Conservation (phyloP, 2,888 invertebrate species). For the Heliconius aoede region DNA sequence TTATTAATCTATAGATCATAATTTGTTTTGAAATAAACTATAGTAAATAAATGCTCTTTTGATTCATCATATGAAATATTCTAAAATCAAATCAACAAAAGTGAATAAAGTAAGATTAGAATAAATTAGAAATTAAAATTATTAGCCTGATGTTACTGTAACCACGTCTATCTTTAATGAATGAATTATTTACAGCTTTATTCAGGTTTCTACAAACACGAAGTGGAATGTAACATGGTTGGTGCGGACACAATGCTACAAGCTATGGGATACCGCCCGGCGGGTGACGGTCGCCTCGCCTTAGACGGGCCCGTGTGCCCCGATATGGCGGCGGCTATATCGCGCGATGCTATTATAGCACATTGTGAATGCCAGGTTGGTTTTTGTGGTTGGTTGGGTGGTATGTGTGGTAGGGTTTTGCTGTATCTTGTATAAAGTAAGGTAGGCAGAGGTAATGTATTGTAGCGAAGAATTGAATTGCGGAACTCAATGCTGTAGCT, state of each 20-base stretch:
- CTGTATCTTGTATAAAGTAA: not conserved
- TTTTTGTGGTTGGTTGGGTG: not conserved
- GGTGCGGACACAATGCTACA: constrained; percentile 90
- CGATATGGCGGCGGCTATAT: constrained; percentile 90
- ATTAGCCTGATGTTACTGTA: not conserved
- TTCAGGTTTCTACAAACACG: constrained; percentile 94
- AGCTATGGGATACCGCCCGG: constrained; percentile 91
- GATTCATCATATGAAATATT: not conserved
- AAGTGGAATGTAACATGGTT: constrained; percentile 91
- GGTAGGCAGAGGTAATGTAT: too few species aligned
- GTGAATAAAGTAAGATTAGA: not conserved
- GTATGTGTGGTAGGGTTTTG: not conserved
- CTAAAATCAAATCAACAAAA: not conserved
- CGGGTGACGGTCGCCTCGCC: constrained; percentile 81
- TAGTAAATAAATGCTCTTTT: too few species aligned
- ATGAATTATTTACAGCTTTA: constrained; percentile 85
- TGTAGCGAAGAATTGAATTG: too few species aligned
- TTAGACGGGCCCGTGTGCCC: constrained; percentile 91
- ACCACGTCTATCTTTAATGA: not conserved
- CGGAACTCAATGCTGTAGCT: too few species aligned
- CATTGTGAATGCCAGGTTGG: constrained; percentile 93
- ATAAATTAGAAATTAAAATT: not conserved
- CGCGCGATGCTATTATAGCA: constrained; percentile 92
- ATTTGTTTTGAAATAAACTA: too few species aligned
- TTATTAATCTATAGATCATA: too few species aligned